These are phyloP conservation scores for Microtus montanus DNA, from an alignment of 2,113 vertebrate species.

Conservation along the genomic window DNA sequence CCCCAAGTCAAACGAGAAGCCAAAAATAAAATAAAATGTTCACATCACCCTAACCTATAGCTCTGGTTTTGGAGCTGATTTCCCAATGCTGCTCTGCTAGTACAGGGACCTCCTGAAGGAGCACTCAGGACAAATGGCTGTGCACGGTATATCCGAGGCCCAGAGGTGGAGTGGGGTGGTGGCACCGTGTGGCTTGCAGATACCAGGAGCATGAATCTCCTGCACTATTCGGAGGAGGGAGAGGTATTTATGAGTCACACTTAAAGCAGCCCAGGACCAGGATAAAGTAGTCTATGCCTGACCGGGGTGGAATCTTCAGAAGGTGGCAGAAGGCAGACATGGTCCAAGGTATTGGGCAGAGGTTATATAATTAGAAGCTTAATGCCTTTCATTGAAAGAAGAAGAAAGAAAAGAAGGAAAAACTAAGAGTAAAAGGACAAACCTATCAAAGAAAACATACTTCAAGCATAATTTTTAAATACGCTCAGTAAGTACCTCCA, in stretches of 20 bases:
- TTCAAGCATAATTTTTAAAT: slow-evolving; percentile 45
- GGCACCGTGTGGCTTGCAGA: not conserved
- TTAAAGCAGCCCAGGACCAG: slow-evolving; percentile 37
- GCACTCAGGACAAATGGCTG: not conserved
- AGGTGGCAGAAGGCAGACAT: slow-evolving; percentile 48
- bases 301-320: slow-evolving; percentile 53
- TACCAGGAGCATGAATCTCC: slow-evolving; percentile 22
- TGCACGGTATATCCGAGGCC: slow-evolving; percentile 6
- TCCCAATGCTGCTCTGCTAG: slow-evolving; percentile 10
- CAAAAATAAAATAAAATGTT: slow-evolving; percentile 31
- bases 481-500: not conserved
- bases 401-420: not conserved
- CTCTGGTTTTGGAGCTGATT: slow-evolving; percentile 27
- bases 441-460: slow-evolving; percentile 36
- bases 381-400: slow-evolving; percentile 37
- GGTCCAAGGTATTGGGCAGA: not conserved
- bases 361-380: slow-evolving; percentile 42
- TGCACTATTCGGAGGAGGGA: slow-evolving; percentile 4
- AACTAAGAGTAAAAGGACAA: slow-evolving; percentile 16
- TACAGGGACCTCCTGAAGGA: not conserved
- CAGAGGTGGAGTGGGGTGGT: not conserved
- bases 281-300: slow-evolving; percentile 30
- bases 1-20: slow-evolving; percentile 35
- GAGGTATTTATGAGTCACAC: not conserved
- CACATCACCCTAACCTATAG: not conserved